Base-by-base conservation (phyloP, 2,888 invertebrate genomes). In the Temnothorax unifasciatus region DNA sequence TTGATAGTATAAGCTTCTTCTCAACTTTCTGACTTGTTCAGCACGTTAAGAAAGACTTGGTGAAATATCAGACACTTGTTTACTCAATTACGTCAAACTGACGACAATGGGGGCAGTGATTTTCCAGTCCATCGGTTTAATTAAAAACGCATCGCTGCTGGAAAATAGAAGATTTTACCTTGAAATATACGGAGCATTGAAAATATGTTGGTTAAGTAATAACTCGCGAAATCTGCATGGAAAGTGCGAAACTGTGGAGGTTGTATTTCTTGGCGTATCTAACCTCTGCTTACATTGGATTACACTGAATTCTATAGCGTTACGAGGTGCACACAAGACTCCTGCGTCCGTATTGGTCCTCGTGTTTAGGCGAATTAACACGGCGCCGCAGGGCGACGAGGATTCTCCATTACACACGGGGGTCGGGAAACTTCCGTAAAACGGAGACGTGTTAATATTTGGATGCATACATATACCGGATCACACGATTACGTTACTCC, bases 361-460 rank as follows among this genome's bases (percentile, higher is more conserved):
- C 71, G 71, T 81, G 59, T 71, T 81, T 81, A 81, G 71, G 71
- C 47, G 79, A 81, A 59, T 71, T 81, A 81, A 71, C 71, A 13
- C 47, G 71, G 59, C 11, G 79, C 79, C 69, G 57, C 47, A 13
- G 47, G 79, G 71, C 79, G 38, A 81, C 79, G 59, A 71, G 71
- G 38, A 71, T 81, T 81, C 47, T 81, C 79, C 79, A 81, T 81
- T 81, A 71, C 59, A 59, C 71, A 81, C 59, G n/a, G 38, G n/a
- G 47, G 34, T 25, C 15, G 41, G 38, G 79, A 13, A 71, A 71
- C 47, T 59, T 21, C 71, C 79, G 59, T 59, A 71, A 57, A 73
- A 73, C 57, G 57, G 47, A 71, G 59, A 71, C 59, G 47, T 71
- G 79, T 81, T 71, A 81, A 81, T 81, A 81, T 81, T 81, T 81